Conservation (phyloP, 2,113 vertebrate species). For the Engraulis encrasicolus region DNA sequence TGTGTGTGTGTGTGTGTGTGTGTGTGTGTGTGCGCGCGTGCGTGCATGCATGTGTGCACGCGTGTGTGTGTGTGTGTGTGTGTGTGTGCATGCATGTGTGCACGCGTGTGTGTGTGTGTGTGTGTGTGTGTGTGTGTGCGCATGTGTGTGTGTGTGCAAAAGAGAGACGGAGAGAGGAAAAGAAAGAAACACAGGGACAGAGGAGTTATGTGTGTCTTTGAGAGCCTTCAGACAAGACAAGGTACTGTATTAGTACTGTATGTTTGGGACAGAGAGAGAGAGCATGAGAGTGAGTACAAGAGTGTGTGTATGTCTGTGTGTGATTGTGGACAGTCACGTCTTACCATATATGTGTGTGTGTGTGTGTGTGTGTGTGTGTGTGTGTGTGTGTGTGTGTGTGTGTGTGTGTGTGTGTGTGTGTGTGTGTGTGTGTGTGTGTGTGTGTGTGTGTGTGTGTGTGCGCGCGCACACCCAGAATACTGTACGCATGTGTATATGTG, state of each 20-base stretch:
- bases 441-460: too few relatives aligned
- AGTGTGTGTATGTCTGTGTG: slow-evolving; percentile 23
- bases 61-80: slow-evolving; percentile 44
- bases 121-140: slow-evolving; percentile 37
- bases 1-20: slow-evolving; percentile 25
- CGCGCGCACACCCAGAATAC: too few relatives aligned
- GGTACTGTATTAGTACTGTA: not conserved
- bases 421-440: too few relatives aligned
- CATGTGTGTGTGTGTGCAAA: slow-evolving; percentile 45
- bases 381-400: too few relatives aligned
- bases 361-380: too few relatives aligned
- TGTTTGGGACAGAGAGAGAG: not conserved
- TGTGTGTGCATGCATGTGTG: slow-evolving; percentile 35
- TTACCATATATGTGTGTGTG: too few relatives aligned
- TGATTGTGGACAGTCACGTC: not conserved
- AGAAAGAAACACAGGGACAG: not conserved
- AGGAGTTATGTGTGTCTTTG: not conserved
- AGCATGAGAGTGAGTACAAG: slow-evolving; percentile 19
- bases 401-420: too few relatives aligned
- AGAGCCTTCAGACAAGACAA: not conserved
- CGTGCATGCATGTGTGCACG: slow-evolving; percentile 20
- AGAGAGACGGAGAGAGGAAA: not conserved
- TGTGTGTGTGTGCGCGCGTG: slow-evolving; percentile 6
- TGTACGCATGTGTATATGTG: too few relatives aligned
- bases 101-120: not conserved